These are phyloP conservation scores for Mythimna ferrago DNA, from an alignment of 2,888 invertebrate genomes.

Conservation along the genomic window DNA sequence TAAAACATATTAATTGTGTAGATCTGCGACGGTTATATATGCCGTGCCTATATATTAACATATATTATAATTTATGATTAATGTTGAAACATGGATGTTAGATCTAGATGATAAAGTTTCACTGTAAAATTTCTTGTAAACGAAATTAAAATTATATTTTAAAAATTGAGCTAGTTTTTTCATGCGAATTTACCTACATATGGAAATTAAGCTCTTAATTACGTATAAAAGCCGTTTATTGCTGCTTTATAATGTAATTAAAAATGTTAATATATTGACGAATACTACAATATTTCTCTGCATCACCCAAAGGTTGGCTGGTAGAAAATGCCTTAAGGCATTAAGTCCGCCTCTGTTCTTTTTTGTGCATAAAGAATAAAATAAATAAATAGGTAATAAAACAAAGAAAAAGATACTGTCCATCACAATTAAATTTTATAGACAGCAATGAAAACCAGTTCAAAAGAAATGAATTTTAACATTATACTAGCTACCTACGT, in stretches of 20 bases:
- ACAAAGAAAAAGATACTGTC: too few relatives aligned
- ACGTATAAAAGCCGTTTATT: too few relatives aligned
- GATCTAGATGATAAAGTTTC: conserved; percentile 36
- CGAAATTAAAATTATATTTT: conserved; percentile 11
- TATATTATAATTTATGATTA: conserved; percentile 36
- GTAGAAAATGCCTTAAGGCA: too few relatives aligned
- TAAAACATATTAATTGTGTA: conserved; percentile 57
- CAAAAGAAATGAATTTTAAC: too few relatives aligned
- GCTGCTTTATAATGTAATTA: background rate
- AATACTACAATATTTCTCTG: too few relatives aligned
- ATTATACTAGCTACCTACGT: too few relatives aligned
- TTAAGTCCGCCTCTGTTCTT: too few relatives aligned
- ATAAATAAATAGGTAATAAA: too few relatives aligned
- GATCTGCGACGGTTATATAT: conserved; percentile 39
- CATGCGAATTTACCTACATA: background rate
- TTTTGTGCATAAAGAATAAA: too few relatives aligned
- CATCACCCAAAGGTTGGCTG: too few relatives aligned
- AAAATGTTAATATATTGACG: background rate
- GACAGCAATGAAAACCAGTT: too few relatives aligned
- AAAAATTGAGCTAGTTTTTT: background rate
- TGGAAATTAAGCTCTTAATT: background rate
- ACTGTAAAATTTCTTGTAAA: conserved; percentile 20
- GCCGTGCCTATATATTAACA: conserved; percentile 34
- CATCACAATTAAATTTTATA: too few relatives aligned
- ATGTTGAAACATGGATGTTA: conserved; percentile 40